Base-by-base conservation (phyloP, 35 echinoderm and acorn worm genomes). In the Eucidaris tribuloides region DNA sequence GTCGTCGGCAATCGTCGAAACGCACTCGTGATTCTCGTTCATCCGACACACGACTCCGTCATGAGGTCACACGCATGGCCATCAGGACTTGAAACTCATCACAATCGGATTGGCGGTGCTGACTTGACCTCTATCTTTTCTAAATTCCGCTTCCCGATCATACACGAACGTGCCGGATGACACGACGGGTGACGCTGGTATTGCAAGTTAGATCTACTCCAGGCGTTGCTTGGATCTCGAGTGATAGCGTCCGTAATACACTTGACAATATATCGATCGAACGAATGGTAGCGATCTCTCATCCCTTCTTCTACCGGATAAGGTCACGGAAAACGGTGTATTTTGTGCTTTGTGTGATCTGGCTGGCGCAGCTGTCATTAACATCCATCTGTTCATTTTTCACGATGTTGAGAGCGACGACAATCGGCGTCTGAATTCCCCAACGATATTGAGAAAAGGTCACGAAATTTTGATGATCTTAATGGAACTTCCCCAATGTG, bases 61-160 rank as follows among this genome's bases (percentile, higher is more conserved):
- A n/a, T 9, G 9, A 30, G 46, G 34, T 32, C 48, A 37, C n/a
- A n/a, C 20, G 29, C 3, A 62, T 54, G 32, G 61, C 57, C 32
- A 17, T n/a, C n/a, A n/a, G n/a, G n/a, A n/a, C n/a, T n/a, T n/a
- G n/a, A n/a, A 62, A 15, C 36, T 82, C 61, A 19, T 82, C 27
- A n/a, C n/a, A n/a, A 46, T 82, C 9, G 54, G 42, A 4, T 23
- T 82, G 28, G 79, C 79, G 4, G 79, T 82, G 79, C 79, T 23
- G 79, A 82, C 36, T 19, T 82, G 4, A 82, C 79, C 2, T 57
- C 79, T 4, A 32, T 82, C 52, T 60, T 82, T 25, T 29, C 39
- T n/a, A n/a, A 5, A 58, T 82, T 17, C 79, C 79, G 13, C 4
- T 82, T 31, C n/a, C 79, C 79, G 19, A 23, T 34, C 4, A 32